These are phyloP conservation scores for Sigmodon hispidus DNA, from an alignment of 2,113 vertebrate genomes.

Conservation along the genomic window DNA sequence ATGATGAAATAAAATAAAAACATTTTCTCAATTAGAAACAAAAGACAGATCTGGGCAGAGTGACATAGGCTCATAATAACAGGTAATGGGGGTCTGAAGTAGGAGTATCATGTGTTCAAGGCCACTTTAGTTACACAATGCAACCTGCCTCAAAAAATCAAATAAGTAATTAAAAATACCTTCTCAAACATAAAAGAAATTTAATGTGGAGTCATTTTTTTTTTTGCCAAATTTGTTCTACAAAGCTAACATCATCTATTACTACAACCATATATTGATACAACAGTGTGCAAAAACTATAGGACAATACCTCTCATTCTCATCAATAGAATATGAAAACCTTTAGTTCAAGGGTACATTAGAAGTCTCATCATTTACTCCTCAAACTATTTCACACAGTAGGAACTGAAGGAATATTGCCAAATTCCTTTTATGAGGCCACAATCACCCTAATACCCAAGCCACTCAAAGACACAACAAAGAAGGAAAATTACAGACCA, in stretches of 20 bases:
- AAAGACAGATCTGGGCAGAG: not conserved
- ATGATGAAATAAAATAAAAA: not conserved
- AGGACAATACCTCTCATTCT: not conserved
- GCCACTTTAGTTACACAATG: not conserved
- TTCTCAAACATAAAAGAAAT: not conserved
- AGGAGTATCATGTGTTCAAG: not conserved
- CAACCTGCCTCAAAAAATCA: not conserved
- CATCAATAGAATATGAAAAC: not conserved
- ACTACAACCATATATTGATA: not conserved
- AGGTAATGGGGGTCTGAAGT: no score
- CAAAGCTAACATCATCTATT: not conserved
- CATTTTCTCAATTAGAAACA: not conserved
- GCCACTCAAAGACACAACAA: no score
- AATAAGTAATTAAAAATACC: not conserved
- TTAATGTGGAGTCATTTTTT: not conserved
- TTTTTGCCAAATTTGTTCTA: not conserved
- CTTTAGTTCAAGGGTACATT: not conserved
- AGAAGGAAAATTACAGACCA: no score
- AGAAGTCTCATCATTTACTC: not conserved
- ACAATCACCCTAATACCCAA: no score
- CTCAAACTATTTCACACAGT: no score
- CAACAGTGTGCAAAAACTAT: not conserved
- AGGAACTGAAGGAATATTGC: no score
- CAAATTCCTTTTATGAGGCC: no score
- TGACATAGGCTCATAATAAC: not conserved